These are phyloP conservation scores for Hydrocynus forskahlii DNA, from an alignment of 2,797 vertebrate genomes.

Conservation along the genomic window DNA sequence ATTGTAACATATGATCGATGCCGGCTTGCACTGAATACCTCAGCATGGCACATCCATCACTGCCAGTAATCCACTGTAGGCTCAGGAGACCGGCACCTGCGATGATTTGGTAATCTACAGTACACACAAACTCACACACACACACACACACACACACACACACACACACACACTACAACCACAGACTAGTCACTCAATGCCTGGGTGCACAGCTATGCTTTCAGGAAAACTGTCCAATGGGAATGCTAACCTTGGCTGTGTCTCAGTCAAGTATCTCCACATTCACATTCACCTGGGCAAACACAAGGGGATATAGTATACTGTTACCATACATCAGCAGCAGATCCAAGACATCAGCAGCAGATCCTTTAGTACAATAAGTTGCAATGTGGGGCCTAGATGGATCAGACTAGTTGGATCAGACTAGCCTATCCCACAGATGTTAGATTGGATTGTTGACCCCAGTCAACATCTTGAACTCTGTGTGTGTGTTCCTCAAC, in stretches of 20 bases:
- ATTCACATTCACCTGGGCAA: not conserved
- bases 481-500: no score
- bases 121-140: no score
- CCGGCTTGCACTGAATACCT: conserved; percentile 45
- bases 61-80: conserved; percentile 45
- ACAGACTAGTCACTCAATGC: not conserved
- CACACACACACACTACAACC: conserved; percentile 19
- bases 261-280: not conserved
- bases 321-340: no score
- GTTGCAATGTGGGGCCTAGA: no score
- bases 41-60: conserved; percentile 50
- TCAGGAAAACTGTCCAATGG: not conserved
- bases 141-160: not conserved
- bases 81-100: conserved; percentile 48
- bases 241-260: not conserved
- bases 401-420: no score
- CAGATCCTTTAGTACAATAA: no score
- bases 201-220: not conserved
- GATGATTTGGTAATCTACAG: conserved; percentile 51
- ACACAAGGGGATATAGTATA: not conserved
- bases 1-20: conserved; percentile 56
- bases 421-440: no score
- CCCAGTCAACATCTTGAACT: no score
- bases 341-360: no score
- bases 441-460: no score